These are phyloP conservation scores for Takifugu bimaculatus DNA, from an alignment of 2,113 vertebrate genomes.

Conservation along the genomic window DNA sequence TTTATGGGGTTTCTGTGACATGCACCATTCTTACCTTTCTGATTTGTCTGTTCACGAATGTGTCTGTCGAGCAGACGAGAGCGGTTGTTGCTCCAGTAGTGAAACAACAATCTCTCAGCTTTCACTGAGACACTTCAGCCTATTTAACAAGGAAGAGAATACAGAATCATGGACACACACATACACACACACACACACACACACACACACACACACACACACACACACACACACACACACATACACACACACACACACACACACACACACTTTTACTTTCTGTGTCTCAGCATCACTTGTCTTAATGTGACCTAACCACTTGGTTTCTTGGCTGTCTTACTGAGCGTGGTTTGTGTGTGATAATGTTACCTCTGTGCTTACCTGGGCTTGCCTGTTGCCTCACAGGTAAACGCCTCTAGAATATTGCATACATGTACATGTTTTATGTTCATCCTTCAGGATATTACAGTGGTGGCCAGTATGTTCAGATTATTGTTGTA, in stretches of 20 bases:
- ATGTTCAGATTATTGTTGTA: no score
- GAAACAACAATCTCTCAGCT: constrained; percentile 51
- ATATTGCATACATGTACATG: background rate
- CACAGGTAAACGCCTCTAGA: constrained; percentile 24
- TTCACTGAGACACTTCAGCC: constrained; percentile 43
- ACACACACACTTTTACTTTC: constrained; percentile 27
- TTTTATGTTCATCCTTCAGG: no score
- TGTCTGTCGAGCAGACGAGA: constrained; percentile 52
- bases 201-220: constrained; percentile 24
- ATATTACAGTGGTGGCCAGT: no score
- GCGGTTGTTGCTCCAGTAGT: constrained; percentile 46
- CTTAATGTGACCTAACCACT: constrained; percentile 62
- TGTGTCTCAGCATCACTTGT: constrained; percentile 61
- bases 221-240: constrained; percentile 15
- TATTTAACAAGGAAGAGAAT: constrained; percentile 32
- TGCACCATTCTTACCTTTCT: no score
- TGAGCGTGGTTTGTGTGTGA: constrained; percentile 66
- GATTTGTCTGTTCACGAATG: background rate
- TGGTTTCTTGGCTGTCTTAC: constrained; percentile 74
- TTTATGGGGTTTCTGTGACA: no score
- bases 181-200: background rate
- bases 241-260: constrained; percentile 3
- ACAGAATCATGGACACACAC: constrained; percentile 21
- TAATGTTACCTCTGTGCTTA: constrained; percentile 58
- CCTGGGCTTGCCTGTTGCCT: constrained; percentile 53